phyloP scores from a whole-genome alignment of 2,113 vertebrate genomes.

The Athene cunicularia region DNA sequence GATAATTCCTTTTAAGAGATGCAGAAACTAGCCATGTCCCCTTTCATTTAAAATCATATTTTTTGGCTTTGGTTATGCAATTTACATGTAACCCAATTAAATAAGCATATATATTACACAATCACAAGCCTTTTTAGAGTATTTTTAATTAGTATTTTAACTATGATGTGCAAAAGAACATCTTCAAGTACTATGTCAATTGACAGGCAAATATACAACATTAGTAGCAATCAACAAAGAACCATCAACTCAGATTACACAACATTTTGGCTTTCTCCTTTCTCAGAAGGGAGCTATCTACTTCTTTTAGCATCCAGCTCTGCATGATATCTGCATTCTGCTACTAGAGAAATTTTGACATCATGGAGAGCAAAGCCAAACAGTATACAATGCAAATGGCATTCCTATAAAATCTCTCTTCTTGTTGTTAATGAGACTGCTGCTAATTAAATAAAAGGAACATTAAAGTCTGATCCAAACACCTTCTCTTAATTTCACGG shows the following conservation, averaged over 20 bases:
- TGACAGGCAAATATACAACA: neutral
- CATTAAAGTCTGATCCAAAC: neutral
- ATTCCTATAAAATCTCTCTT: neutral
- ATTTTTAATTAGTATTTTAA: neutral
- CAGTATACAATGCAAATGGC: rapidly evolving
- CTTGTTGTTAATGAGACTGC: neutral
- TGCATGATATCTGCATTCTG: neutral
- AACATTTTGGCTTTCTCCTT: neutral
- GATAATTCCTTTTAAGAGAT: neutral
- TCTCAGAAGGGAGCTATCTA: neutral
- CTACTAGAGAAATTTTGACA: neutral
- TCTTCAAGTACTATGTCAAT: neutral
- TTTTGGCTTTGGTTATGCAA: neutral
- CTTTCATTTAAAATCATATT: neutral
- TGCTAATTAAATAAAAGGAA: neutral
- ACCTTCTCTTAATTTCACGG: neutral
- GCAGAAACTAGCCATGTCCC: neutral
- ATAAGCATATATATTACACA: neutral
- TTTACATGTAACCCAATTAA: neutral
- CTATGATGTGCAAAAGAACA: neutral
- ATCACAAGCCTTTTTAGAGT: neutral
- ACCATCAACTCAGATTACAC: neutral
- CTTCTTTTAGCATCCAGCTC: neutral
- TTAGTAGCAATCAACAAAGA: neutral
- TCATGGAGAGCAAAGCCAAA: neutral